Evolutionary conservation across 2,888 invertebrate genomes (phyloP).

Genomic region (Caprella mutica): DNA sequence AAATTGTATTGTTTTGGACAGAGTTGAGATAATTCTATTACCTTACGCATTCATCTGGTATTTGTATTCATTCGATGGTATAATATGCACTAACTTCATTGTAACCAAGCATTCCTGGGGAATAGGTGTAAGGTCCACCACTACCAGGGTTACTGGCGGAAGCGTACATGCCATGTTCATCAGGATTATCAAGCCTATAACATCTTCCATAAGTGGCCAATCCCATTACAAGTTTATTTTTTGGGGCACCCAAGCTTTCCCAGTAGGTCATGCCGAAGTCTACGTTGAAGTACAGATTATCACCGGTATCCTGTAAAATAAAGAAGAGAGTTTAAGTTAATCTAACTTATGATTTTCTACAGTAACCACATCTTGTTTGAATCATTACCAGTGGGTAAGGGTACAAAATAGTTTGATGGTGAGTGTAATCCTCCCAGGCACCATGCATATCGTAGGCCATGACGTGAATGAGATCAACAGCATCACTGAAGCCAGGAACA

Average conservation of each 20-base stretch:
- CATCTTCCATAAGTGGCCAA: slow-evolving; percentile 59
- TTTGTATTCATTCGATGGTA: too few relatives aligned
- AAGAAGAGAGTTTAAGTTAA: too few relatives aligned
- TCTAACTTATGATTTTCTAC: too few relatives aligned
- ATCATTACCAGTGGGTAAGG: slow-evolving; percentile 35
- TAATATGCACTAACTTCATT: slow-evolving; percentile 59
- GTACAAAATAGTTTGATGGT: slow-evolving; percentile 56
- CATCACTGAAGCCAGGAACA: slow-evolving; percentile 44
- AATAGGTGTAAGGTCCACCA: slow-evolving; percentile 52
- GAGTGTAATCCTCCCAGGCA: slow-evolving; percentile 52
- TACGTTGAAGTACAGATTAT: slow-evolving; percentile 41
- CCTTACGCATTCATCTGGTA: too few relatives aligned
- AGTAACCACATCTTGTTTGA: too few relatives aligned
- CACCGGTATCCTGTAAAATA: slow-evolving; percentile 36
- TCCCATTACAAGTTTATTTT: slow-evolving; percentile 57
- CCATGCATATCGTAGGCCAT: slow-evolving; percentile 67
- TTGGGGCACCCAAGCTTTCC: slow-evolving; percentile 48
- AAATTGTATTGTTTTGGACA: too few relatives aligned
- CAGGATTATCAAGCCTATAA: slow-evolving; percentile 48
- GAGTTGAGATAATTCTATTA: too few relatives aligned
- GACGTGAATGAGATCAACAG: slow-evolving; percentile 55
- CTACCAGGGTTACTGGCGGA: slow-evolving; percentile 48
- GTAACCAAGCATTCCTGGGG: slow-evolving; percentile 54
- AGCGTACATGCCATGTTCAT: slow-evolving; percentile 47
- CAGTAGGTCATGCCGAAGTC: slow-evolving; percentile 46